Evolutionary conservation across 1,140 invertebrate genomes (phyloP), one percentile per base, ranked within the genome.

Genomic region (Neodiprion pinetum): DNA sequence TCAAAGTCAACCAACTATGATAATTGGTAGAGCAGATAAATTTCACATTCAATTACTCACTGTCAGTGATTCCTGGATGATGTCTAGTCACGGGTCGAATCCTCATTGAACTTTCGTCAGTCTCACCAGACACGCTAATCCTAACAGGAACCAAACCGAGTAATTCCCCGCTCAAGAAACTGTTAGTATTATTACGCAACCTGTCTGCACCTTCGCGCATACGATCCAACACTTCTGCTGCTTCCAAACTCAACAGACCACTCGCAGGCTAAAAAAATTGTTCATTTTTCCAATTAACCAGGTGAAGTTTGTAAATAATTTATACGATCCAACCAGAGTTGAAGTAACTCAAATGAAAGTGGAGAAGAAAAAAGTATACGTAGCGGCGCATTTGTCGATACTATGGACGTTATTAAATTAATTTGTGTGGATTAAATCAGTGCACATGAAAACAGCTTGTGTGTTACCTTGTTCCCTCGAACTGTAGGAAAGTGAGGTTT

Each of bases 131-230:
- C n/a, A 90, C 87, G 73, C 85, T 89, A 70, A 90, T 90, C 78
- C 87, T 85, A 71, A 90, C 88, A 50, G 89, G 88, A 75, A 89
- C 85, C 75, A 89, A 81, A 78, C 86, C 84, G 76, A 91, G 87
- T 81, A 92, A 83, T 83, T 93, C 93, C 72, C 93, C 92, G 48
- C 93, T 94, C 7, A 95, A 86, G 80, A 95, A 92, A 84, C 92
- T 94, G 84, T 95, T 95, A 48, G 94, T 94, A 81, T 94, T 95
- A 84, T 95, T 95, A 48, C 93, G 91, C 73, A 94, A 89, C 83
- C 93, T 91, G 76, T 95, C 94, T 40, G 90, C 89, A 48, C 92
- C 92, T 81, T 93, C 92, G 65, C 91, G 87, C 76, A 92, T 90
- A 80, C 92, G 91, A 81, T 93, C 92, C 8, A 93, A 87, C 48